Evolutionary conservation across 2,113 vertebrate genomes (phyloP).

Genomic region (Cololabis saira): DNA sequence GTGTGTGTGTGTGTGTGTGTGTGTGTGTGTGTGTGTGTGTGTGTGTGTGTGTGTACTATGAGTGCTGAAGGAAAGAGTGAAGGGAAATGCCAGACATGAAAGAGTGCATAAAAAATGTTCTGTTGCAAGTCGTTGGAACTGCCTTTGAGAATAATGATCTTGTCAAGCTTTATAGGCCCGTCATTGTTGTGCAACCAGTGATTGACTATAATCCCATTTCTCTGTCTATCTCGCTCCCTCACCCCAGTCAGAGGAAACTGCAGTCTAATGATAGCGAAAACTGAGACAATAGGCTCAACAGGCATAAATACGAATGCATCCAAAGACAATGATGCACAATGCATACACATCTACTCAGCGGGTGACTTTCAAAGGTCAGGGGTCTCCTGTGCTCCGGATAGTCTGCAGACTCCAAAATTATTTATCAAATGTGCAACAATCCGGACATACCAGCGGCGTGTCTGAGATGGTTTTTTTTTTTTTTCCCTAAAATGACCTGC

Average conservation of each 20-base stretch:
- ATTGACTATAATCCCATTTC: conserved; percentile 47
- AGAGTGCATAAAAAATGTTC: conserved; percentile 19
- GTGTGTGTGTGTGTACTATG: conserved; percentile 7
- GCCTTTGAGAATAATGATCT: conserved; percentile 45
- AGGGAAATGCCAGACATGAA: conserved; percentile 55
- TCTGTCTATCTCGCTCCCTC: conserved; percentile 34
- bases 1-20: no score
- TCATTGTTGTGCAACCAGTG: conserved; percentile 58
- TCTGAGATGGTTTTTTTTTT: conserved; percentile 27
- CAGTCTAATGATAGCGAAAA: conserved; percentile 73
- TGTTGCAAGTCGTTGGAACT: conserved; percentile 20
- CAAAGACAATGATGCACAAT: conserved; percentile 24
- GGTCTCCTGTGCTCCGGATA: conserved; percentile 57
- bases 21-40: no score
- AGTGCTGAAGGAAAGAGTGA: conserved; percentile 8
- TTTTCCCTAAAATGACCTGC: conserved; percentile 36
- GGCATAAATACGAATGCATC: conserved; percentile 42
- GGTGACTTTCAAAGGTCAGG: conserved; percentile 45
- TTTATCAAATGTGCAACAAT: conserved; percentile 70
- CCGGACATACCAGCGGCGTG: conserved; percentile 64
- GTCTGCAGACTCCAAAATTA: conserved; percentile 56
- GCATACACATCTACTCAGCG: conserved; percentile 33
- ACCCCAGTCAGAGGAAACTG: conserved; percentile 66
- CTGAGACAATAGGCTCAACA: conserved; percentile 66
- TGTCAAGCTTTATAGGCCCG: conserved; percentile 51